A percentile compares a stretch with the other conserved stretches of the same genome.
These are phyloP conservation scores for Campylomormyrus numenius DNA, from an alignment of 2,113 vertebrate genomes.

Conservation along the genomic window DNA sequence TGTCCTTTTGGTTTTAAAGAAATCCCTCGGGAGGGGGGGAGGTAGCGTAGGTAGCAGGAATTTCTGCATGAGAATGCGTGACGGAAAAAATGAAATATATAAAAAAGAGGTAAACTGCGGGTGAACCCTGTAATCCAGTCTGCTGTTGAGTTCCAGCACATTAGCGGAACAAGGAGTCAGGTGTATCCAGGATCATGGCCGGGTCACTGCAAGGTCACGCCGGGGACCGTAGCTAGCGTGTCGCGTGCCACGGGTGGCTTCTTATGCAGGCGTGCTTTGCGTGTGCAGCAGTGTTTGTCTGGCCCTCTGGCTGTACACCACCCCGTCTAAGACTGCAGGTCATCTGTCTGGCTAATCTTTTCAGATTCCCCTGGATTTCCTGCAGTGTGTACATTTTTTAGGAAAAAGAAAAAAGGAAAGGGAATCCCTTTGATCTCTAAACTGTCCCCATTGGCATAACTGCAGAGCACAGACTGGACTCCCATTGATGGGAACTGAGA, in stretches of 20 bases:
- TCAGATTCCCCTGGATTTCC: constrained; percentile 36
- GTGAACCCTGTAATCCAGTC: constrained; percentile 10
- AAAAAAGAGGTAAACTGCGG: not conserved
- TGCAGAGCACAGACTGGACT: not conserved
- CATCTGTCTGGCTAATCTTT: constrained; percentile 31
- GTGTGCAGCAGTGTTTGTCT: constrained; percentile 5
- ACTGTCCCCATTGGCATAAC: constrained; percentile 6
- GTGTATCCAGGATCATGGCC: not conserved
- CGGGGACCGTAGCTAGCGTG: not conserved
- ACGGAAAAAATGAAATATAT: constrained; percentile 3
- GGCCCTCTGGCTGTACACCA: not conserved
- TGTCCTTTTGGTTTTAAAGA: constrained; percentile 24
- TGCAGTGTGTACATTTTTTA: constrained; percentile 24
- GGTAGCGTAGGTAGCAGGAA: not conserved
- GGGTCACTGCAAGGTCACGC: not conserved
- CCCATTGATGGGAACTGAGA: not conserved
- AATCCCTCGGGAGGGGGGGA: not conserved
- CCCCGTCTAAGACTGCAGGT: constrained; percentile 14
- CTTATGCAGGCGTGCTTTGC: constrained; percentile 14
- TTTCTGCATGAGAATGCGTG: constrained; percentile 11
- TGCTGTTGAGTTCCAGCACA: constrained; percentile 10
- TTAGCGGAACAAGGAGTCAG: not conserved
- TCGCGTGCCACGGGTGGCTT: not conserved
- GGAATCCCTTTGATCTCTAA: constrained; percentile 19
- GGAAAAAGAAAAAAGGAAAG: not conserved